A percentile compares a stretch with the other conserved stretches of the same genome.
These are phyloP conservation scores for Drosophila lutescens DNA, from an alignment of 2,888 invertebrate species.

Conservation along the genomic window DNA sequence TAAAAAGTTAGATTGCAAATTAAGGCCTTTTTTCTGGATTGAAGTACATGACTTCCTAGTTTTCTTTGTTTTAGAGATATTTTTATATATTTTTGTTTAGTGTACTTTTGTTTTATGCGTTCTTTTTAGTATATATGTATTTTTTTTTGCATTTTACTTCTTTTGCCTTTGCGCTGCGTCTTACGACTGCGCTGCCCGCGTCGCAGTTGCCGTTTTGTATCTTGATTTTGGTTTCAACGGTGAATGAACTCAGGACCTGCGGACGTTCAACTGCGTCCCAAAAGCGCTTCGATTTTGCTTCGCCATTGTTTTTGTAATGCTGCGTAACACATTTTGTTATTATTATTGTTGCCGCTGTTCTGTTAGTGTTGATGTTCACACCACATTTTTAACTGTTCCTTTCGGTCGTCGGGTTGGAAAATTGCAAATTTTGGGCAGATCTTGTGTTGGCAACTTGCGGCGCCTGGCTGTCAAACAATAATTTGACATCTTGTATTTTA, in stretches of 20 bases:
- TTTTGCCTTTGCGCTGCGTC: conserved; percentile 41
- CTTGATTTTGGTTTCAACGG: conserved; percentile 78
- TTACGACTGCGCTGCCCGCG: conserved; percentile 56
- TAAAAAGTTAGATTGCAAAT: too few relatives aligned
- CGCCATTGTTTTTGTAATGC: conserved; percentile 36
- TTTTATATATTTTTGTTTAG: not conserved
- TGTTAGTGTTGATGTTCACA: conserved; percentile 27
- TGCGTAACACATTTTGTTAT: conserved; percentile 57
- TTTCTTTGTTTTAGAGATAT: too few relatives aligned
- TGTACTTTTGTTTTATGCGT: conserved; percentile 24
- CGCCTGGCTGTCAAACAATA: conserved; percentile 41
- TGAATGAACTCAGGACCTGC: conserved; percentile 79
- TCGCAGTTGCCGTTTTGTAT: conserved; percentile 55
- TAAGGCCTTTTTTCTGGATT: too few relatives aligned
- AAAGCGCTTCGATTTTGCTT: conserved; percentile 59
- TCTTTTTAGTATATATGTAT: conserved; percentile 14
- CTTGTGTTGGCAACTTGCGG: conserved; percentile 15
- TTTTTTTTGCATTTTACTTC: conserved; percentile 26
- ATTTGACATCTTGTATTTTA: conserved; percentile 40
- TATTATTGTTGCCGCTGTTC: conserved; percentile 20
- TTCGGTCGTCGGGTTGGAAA: conserved; percentile 17
- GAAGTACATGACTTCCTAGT: too few relatives aligned
- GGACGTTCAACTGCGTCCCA: conserved; percentile 74
- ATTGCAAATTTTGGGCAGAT: conserved; percentile 31
- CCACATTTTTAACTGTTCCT: conserved; percentile 47